Base-by-base conservation (phyloP, 2,113 vertebrate genomes). In the Peromyscus leucopus region DNA sequence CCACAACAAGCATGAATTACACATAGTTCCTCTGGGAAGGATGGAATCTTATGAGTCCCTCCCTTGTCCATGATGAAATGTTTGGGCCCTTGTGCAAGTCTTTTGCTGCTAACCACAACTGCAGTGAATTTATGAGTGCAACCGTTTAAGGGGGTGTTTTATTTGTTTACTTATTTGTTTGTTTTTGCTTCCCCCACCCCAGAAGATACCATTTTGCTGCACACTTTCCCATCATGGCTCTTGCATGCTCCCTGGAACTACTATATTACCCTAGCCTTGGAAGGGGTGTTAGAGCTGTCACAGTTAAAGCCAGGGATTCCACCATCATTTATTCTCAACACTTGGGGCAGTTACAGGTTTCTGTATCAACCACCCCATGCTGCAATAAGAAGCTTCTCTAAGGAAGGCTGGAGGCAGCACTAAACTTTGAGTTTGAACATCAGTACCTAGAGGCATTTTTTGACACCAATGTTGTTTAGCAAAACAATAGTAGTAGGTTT, bases 31-130 rank as follows among this genome's bases (percentile, higher is more conserved):
- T 59, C 22, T 28, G 24, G n/a, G n/a, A 84, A 26, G n/a, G 21
- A 8, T 42, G 13, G n/a, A 26, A 16, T n/a, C n/a, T 63, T 7
- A 8, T 0, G 5, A 1, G 46, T 19, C 9, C 57, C 1, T 28
- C n/a, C 7, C 6, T 39, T 84, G 13, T 42, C 12, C 82, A 84
- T 26, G n/a, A 63, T 61, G 24, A 26, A 83, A 83, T 83, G 36
- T 28, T 63, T 61, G 57, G 57, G 1, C 6, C n/a, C 82, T 84
- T 84, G 82, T 63, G 13, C 57, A 84, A 28, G n/a, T 84, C 7
- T 84, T 63, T 1, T 63, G 22, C 82, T 42, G 22, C 5, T 42
- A 24, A 63, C 1, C 57, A 42, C 13, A 83, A 16, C 6, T 42
- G 3, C 13, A 39, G 6, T 3, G 3, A 61, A 61, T 83, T 83